Base-by-base conservation (phyloP, 92 coral and sea anemone genomes). In the Palythoa grandiflora region DNA sequence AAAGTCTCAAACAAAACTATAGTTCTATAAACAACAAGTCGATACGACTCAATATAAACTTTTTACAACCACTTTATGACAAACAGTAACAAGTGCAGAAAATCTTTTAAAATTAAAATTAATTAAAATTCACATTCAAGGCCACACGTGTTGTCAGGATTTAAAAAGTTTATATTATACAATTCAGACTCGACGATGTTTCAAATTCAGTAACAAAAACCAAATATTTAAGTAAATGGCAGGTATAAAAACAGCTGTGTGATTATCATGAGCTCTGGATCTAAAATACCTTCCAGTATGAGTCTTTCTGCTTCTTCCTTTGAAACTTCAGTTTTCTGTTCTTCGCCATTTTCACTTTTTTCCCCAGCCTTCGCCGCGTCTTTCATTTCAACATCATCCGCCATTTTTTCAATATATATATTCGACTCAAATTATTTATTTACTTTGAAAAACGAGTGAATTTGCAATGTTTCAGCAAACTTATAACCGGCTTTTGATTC, bases 371-470 rank as follows among this genome's bases (percentile, higher is more conserved):
- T 89, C 57, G 88, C 20, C 59, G 89, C 88, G 17, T 97, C 99
- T 74, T 97, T 97, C 99, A 97, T 97, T 87, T 97, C 99, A 60
- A 94, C 95, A 72, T 97, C 99, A 87, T 91, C 88, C 65, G 90
- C 73, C 97, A 94, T 94, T 84, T 50, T 90, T 38, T 39, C 38
- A 71, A 19, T 7, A 65, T 1, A 2, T 28, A 11, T 51, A 5
- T 52, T 44, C 44, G 9, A 65, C 47, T 37, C 14, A 37, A 51
- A 63, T 57, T 16, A 16, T 75, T 71, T n/a, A 40, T 21, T 53
- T 36, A 20, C 40, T 59, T 13, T 37, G 68, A 87, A 70, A 86
- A 81, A n/a, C 60, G 53, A 19, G 44, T n/a, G 5, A 59, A 57
- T 35, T 14, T 11, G 17, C 40, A 40, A 8, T 44, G 36, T 51